These are phyloP conservation scores for Spheniscus mendiculus DNA, from an alignment of 2,113 vertebrate genomes.

Conservation along the genomic window DNA sequence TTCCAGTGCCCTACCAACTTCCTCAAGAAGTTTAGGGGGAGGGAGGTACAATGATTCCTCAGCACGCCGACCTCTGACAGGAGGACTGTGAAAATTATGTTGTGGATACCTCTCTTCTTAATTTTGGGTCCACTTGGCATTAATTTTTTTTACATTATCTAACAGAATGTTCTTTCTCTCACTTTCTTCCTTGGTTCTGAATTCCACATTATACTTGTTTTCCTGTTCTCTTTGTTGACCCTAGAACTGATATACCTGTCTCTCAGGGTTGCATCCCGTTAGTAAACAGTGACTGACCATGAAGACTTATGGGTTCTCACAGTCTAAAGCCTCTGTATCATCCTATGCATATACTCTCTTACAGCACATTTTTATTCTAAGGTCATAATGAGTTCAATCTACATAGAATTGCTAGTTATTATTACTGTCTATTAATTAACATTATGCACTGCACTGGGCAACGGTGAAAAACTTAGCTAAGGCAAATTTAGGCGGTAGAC, in stretches of 20 bases:
- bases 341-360: not conserved
- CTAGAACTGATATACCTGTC: not conserved
- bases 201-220: not conserved
- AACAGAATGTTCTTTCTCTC: not conserved
- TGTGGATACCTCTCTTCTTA: not conserved
- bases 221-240: not conserved
- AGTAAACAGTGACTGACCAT: not conserved
- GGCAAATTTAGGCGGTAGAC: not conserved
- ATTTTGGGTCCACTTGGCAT: not conserved
- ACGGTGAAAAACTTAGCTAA: not conserved
- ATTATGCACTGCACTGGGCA: not conserved
- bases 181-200: not conserved
- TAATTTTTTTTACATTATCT: not conserved
- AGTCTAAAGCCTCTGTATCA: not conserved
- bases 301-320: not conserved
- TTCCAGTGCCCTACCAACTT: not conserved
- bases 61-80: not conserved
- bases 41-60: not conserved
- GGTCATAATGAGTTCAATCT: not conserved
- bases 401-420: not conserved
- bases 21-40: not conserved
- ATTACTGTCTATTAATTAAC: not conserved
- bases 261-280: not conserved
- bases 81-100: not conserved
- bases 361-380: not conserved